Evolutionary conservation across 2,888 invertebrate genomes (phyloP).

Genomic region (Patella pellucida): DNA sequence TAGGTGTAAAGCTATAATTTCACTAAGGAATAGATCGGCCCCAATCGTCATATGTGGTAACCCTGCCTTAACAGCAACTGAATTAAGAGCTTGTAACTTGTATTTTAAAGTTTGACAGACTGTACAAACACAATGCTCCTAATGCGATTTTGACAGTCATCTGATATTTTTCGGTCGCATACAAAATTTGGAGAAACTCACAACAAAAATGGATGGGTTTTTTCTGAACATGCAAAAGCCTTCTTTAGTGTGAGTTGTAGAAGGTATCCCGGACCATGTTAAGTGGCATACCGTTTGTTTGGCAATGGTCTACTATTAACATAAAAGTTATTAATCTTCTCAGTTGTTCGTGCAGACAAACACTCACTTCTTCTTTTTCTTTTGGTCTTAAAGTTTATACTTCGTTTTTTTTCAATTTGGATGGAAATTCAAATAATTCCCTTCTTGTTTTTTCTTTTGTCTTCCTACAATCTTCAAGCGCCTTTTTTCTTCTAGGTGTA

Average conservation of each 20-base stretch:
- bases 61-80: constrained; percentile 7
- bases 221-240: constrained; percentile 23
- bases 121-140: constrained; percentile 38
- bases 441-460: neutral
- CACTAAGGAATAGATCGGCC: neutral
- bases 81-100: constrained; percentile 33
- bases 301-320: constrained; percentile 23
- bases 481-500: constrained; percentile 24
- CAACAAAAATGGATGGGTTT: constrained; percentile 11
- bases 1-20: constrained; percentile 31
- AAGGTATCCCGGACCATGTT: constrained; percentile 35
- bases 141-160: constrained; percentile 21
- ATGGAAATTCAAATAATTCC: neutral
- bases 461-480: constrained; percentile 1
- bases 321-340: too few species aligned
- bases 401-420: constrained; percentile 7
- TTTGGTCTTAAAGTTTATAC: neutral
- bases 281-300: constrained; percentile 33
- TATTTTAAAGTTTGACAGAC: constrained; percentile 38
- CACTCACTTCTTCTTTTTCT: too few species aligned
- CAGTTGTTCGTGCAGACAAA: too few species aligned
- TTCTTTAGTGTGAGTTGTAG: constrained; percentile 34
- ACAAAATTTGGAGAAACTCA: constrained; percentile 33
- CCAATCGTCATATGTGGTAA: neutral
- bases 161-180: constrained; percentile 32